phyloP scores from a whole-genome alignment of 2,888 invertebrate genomes.

The Drymonia ruficornis region DNA sequence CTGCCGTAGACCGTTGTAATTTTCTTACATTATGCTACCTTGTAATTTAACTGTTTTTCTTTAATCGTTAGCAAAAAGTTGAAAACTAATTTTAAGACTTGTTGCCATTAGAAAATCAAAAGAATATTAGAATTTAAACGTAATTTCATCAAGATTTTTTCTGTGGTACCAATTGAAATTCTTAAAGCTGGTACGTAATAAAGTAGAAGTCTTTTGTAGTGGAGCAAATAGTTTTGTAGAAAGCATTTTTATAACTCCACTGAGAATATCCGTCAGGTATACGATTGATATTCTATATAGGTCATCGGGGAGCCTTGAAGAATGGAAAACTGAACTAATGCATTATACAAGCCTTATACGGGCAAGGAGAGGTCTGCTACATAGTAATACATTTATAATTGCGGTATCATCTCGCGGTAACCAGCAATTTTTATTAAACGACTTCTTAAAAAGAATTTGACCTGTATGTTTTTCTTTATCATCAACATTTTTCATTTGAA shows the following conservation, averaged over 20 bases:
- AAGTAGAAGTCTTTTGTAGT: slow-evolving; percentile 4
- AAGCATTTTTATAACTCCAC: slow-evolving; percentile 11
- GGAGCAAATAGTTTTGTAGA: slow-evolving; percentile 7
- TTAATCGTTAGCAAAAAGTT: not conserved
- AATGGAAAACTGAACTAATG: slow-evolving; percentile 15
- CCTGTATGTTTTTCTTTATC: too few species aligned
- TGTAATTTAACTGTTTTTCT: slow-evolving; percentile 1
- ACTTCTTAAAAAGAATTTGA: too few species aligned
- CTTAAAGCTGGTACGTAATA: not conserved
- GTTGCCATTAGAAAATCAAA: not conserved
- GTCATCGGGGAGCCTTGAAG: slow-evolving; percentile 32
- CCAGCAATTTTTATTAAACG: too few species aligned
- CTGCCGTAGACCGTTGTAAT: too few species aligned
- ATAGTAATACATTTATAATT: too few species aligned
- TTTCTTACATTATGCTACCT: not conserved
- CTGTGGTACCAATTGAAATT: not conserved
- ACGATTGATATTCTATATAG: slow-evolving; percentile 44
- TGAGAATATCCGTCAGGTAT: slow-evolving; percentile 32
- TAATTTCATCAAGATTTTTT: not conserved
- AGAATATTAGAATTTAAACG: not conserved
- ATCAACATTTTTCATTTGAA: too few species aligned
- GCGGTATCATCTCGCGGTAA: too few species aligned
- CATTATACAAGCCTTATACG: not conserved
- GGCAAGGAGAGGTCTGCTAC: not conserved
- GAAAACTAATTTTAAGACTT: not conserved